Evolutionary conservation across 2,113 vertebrate species (phyloP).

Genomic region (Etheostoma cragini): DNA sequence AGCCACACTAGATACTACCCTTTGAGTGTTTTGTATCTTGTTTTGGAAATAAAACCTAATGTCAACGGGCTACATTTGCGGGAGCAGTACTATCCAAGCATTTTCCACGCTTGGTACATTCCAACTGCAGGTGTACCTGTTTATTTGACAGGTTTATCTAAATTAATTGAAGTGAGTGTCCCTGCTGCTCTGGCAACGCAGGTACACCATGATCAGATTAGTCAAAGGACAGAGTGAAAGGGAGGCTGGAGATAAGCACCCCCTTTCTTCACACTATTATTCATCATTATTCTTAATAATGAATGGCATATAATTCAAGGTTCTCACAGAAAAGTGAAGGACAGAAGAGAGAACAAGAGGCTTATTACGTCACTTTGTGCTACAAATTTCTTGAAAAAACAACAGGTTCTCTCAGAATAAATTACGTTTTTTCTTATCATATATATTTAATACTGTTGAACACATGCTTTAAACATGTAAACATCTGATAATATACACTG

Average conservation of each 20-base stretch:
- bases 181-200: constrained; percentile 1
- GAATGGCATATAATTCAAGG: neutral
- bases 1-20: neutral
- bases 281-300: neutral
- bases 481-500: too few relatives aligned
- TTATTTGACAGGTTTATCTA: constrained; percentile 45
- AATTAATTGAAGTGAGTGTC: constrained; percentile 20
- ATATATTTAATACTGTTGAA: too few relatives aligned
- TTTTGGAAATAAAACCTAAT: neutral
- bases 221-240: constrained; percentile 11
- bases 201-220: constrained; percentile 8
- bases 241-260: constrained; percentile 25
- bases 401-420: neutral
- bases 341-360: neutral
- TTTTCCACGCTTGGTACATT: neutral
- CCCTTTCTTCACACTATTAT: neutral
- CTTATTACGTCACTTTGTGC: neutral
- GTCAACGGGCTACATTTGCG: neutral
- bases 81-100: neutral
- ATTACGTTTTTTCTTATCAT: neutral
- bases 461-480: too few relatives aligned
- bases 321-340: neutral
- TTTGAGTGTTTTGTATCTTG: neutral
- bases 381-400: neutral
- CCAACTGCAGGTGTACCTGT: constrained; percentile 12